A percentile compares a stretch with the other conserved stretches of the same genome.
phyloP scores from a whole-genome alignment of 2,113 vertebrate species.

The Stegostoma tigrinum region DNA sequence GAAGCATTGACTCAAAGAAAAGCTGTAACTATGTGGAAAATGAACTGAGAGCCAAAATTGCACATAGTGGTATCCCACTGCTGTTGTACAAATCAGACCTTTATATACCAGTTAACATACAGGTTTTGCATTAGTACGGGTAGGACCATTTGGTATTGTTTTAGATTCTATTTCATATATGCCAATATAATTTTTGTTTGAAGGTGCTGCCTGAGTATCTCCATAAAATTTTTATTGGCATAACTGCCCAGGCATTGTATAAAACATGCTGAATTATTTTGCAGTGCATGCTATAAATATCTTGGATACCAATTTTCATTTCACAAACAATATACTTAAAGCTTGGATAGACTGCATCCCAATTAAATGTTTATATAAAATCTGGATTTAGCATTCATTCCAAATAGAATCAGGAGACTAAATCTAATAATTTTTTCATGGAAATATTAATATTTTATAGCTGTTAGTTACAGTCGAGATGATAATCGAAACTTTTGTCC shows the following conservation, averaged over 20 bases:
- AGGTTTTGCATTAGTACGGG: not conserved
- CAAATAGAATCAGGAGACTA: not conserved
- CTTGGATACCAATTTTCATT: no score
- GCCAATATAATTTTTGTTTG: no score
- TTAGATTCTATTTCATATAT: not conserved
- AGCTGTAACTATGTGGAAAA: not conserved
- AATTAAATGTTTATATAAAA: no score
- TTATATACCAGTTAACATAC: not conserved
- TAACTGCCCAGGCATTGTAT: no score
- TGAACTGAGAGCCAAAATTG: not conserved
- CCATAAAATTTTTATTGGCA: no score
- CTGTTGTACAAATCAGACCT: not conserved
- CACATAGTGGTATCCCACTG: not conserved
- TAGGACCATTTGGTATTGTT: not conserved
- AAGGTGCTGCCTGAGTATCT: no score
- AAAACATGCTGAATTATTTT: no score
- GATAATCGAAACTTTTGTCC: not conserved
- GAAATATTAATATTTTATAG: not conserved
- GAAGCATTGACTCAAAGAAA: not conserved
- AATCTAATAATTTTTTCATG: not conserved
- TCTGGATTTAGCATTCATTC: no score
- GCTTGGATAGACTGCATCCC: no score
- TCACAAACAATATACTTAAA: no score
- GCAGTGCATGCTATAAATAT: no score
- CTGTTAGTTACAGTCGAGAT: not conserved